phyloP scores from a whole-genome alignment of 2,888 invertebrate species.

The Callimorpha dominula region DNA sequence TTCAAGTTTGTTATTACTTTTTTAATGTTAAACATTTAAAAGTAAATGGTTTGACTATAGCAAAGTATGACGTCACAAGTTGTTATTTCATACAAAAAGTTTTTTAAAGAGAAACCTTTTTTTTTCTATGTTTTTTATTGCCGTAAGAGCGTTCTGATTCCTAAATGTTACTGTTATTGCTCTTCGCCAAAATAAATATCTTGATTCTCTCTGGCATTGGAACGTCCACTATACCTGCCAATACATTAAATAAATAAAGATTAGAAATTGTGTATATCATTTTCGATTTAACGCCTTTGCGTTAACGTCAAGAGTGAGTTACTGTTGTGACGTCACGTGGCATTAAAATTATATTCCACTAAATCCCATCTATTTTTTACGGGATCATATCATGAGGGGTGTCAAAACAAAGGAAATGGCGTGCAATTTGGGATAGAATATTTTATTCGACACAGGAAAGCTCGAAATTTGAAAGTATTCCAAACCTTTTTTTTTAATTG shows the following conservation, averaged over 20 bases:
- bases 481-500: no score
- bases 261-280: constrained; percentile 25
- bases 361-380: constrained; percentile 59
- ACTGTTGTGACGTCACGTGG: constrained; percentile 41
- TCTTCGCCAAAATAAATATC: neutral
- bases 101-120: no score
- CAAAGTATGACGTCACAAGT: no score
- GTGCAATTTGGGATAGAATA: neutral
- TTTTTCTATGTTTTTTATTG: no score
- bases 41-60: no score
- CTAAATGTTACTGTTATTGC: neutral
- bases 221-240: constrained; percentile 13
- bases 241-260: constrained; percentile 20
- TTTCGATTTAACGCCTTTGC: constrained; percentile 36
- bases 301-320: constrained; percentile 52
- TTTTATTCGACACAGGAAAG: neutral
- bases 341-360: constrained; percentile 56
- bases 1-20: no score
- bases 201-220: neutral
- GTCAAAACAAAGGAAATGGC: constrained; percentile 4
- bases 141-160: no score
- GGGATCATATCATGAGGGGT: constrained; percentile 17
- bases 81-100: no score
- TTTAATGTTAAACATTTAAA: no score
- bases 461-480: neutral